These are phyloP conservation scores for Chelmon rostratus DNA, from an alignment of 2,797 vertebrate genomes.

Conservation along the genomic window DNA sequence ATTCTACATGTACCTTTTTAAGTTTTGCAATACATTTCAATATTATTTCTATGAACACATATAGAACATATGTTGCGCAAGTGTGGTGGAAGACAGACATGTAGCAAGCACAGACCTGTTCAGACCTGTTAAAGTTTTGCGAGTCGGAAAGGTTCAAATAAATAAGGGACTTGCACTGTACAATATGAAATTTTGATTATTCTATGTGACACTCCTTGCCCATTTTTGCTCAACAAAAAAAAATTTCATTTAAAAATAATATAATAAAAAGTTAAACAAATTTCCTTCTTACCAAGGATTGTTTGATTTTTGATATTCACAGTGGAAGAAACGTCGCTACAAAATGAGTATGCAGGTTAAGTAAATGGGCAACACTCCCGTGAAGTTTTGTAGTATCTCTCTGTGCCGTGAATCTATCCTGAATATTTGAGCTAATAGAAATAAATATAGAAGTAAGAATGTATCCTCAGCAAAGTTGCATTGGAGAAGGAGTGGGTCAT, in stretches of 20 bases:
- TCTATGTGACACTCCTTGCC: neutral
- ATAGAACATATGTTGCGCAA: neutral
- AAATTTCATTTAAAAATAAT: neutral
- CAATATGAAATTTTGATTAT: neutral
- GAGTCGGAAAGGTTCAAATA: neutral
- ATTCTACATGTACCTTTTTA: neutral
- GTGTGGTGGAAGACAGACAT: neutral
- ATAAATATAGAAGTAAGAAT: conserved; percentile 11
- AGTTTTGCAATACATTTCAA: neutral
- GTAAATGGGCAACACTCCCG: neutral
- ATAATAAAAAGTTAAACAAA: neutral
- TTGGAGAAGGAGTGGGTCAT: conserved; percentile 58
- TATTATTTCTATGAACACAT: neutral
- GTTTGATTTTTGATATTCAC: neutral
- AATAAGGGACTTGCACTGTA: neutral
- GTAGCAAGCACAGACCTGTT: neutral
- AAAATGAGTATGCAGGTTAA: rapidly evolving
- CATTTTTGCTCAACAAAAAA: neutral
- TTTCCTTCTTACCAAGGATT: neutral
- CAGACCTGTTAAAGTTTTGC: neutral
- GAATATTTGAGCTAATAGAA: conserved; percentile 12
- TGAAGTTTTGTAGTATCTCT: neutral
- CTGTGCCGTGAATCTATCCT: neutral
- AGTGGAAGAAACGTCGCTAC: neutral
- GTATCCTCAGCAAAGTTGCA: neutral